phyloP scores from a whole-genome alignment of 2,888 invertebrate species.

The Lacanobia wlatinum region DNA sequence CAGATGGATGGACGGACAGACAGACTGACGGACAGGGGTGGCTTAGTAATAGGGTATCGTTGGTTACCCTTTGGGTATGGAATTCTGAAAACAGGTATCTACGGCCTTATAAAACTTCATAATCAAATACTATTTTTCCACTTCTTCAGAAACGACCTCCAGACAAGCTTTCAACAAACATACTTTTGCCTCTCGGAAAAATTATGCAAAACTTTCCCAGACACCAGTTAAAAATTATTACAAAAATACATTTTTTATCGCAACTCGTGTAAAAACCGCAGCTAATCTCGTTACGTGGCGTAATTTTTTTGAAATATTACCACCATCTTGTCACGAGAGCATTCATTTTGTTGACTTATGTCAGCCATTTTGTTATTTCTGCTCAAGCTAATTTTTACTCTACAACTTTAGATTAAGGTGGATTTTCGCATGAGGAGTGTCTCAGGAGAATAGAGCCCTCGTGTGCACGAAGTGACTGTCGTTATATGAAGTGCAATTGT shows the following conservation, averaged over 20 bases:
- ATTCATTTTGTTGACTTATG: conserved; percentile 78
- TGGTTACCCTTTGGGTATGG: no score
- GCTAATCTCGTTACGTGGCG: conserved; percentile 78
- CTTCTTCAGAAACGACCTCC: background rate
- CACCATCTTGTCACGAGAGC: conserved; percentile 76
- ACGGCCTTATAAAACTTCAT: background rate
- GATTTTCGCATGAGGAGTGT: conserved; percentile 20
- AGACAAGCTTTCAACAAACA: conserved; percentile 17
- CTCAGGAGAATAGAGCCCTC: conserved; percentile 49
- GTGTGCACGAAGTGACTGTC: conserved; percentile 56
- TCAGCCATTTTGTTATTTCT: conserved; percentile 54
- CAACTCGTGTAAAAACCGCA: conserved; percentile 65
- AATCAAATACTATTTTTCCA: background rate
- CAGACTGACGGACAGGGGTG: no score
- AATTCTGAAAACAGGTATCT: no score
- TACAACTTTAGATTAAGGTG: background rate
- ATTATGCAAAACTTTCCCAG: conserved; percentile 16
- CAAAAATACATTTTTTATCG: conserved; percentile 66
- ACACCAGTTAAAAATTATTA: conserved; percentile 39
- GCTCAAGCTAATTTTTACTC: conserved; percentile 29
- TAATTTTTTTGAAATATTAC: conserved; percentile 79
- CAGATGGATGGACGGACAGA: no score
- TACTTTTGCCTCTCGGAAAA: conserved; percentile 12
- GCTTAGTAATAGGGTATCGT: no score
- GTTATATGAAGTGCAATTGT: conserved; percentile 63